Evolutionary conservation across 2,888 invertebrate species (phyloP), one percentile per base, ranked within the genome.

Genomic region (Zeuzera pyrina): DNA sequence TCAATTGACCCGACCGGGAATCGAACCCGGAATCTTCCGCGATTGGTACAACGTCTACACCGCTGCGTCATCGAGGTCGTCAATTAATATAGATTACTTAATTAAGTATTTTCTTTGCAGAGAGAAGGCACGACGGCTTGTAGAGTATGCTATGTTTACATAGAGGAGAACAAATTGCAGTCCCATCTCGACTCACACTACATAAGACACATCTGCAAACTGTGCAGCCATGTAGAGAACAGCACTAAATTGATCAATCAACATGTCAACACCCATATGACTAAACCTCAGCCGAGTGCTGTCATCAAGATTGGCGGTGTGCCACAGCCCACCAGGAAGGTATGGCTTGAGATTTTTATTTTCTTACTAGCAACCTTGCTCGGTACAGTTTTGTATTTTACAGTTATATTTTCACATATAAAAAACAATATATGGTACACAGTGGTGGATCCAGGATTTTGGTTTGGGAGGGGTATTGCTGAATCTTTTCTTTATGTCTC

Each of bases 91-190:
- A n/a, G n/a, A n/a, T n/a, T n/a, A n/a, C n/a, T n/a, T n/a, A n/a
- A n/a, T n/a, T n/a, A n/a, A n/a, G n/a, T n/a, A n/a, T n/a, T n/a
- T n/a, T n/a, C n/a, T n/a, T n/a, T n/a, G 6, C 48, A 65, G 72
- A 71, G 63, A 56, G 57, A 56, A 0, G 65, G 55, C 1, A 45
- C 51, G 3, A 42, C 47, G 0, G 47, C 76, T 0, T 79, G 79
- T 39, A 66, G 65, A 31, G 56, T 77, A 0, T 79, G 79, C 42
- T 79, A 70, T 45, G 45, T 62, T 2, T 78, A 70, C 35, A 27
- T 74, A 0, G 57, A 58, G 0, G 58, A 62, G 2, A 19, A 35
- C 0, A 49, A 57, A 2, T 35, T 74, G 0, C 2, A 31, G 0
- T 1, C 39, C 0, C 79, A 81, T 46, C 39, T 51, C 0, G 52